phyloP scores from a whole-genome alignment of 2,888 invertebrate genomes.

The Rapana venosa region DNA sequence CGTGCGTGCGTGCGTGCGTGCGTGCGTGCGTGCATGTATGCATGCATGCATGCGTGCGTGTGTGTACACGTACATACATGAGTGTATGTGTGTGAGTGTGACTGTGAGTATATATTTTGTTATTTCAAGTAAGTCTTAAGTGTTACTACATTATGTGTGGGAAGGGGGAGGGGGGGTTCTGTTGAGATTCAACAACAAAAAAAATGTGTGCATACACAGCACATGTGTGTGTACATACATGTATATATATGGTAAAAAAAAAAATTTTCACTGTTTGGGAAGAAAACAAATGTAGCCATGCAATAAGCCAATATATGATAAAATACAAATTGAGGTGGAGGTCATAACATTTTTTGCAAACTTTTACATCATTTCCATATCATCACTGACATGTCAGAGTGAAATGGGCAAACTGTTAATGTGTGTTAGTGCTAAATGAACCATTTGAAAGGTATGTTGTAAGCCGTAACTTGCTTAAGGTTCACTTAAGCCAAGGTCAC shows the following conservation, averaged over 20 bases:
- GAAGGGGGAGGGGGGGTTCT: too few species aligned
- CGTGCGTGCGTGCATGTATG: slow-evolving; percentile 10
- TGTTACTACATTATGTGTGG: too few species aligned
- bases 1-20: slow-evolving; percentile 4
- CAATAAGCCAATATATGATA: too few species aligned
- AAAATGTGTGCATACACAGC: neutral
- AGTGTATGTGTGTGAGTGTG: neutral
- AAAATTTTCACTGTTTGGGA: too few species aligned
- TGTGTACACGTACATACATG: neutral
- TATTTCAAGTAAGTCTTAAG: neutral
- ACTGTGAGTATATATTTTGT: neutral
- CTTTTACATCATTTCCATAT: too few species aligned
- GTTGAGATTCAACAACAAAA: too few species aligned
- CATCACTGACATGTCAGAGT: too few species aligned
- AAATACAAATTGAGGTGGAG: too few species aligned
- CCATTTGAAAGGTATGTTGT: neutral
- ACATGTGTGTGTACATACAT: neutral
- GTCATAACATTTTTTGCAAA: too few species aligned
- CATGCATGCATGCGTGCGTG: neutral
- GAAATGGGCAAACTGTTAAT: too few species aligned
- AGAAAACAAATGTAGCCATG: too few species aligned
- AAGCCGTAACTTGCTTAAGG: neutral
- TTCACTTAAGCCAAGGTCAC: neutral
- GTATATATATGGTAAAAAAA: neutral
- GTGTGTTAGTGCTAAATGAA: neutral